Evolutionary conservation across 2,113 vertebrate genomes (phyloP).

Genomic region (Nannospalax galili): DNA sequence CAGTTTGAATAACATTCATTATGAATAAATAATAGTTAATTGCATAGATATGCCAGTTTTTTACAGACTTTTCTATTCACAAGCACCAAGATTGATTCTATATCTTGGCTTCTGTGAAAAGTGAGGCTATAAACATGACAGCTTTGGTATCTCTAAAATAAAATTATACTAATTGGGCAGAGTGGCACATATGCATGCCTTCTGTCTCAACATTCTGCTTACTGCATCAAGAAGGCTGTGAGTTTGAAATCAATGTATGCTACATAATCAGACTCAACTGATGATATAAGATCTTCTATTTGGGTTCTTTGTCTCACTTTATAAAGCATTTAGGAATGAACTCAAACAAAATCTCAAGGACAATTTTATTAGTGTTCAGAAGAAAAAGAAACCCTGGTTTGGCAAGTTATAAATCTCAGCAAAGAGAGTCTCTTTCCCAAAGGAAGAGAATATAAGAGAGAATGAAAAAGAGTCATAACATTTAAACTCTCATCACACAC

Average conservation of each 20-base stretch:
- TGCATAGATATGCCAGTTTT: background rate
- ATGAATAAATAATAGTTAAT: background rate
- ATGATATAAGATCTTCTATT: too few species aligned
- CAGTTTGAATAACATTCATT: background rate
- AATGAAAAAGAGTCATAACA: too few species aligned
- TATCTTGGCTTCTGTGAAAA: background rate
- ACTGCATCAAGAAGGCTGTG: background rate
- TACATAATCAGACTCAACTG: background rate
- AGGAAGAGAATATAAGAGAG: too few species aligned
- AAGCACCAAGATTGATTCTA: background rate
- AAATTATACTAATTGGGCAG: background rate
- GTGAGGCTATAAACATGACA: background rate
- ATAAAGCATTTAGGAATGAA: too few species aligned
- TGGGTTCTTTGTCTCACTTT: too few species aligned
- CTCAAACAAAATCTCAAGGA: too few species aligned
- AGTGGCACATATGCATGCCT: background rate
- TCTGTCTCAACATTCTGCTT: background rate
- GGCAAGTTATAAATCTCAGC: too few species aligned
- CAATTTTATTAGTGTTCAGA: too few species aligned
- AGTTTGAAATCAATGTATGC: background rate
- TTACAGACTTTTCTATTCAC: background rate
- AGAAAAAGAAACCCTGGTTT: too few species aligned
- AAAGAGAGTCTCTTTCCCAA: too few species aligned
- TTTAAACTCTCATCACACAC: too few species aligned
- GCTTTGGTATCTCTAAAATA: background rate